A percentile compares a stretch with the other conserved stretches of the same genome.
Conservation (phyloP, 2,113 vertebrate species). For the Serinus canaria region DNA sequence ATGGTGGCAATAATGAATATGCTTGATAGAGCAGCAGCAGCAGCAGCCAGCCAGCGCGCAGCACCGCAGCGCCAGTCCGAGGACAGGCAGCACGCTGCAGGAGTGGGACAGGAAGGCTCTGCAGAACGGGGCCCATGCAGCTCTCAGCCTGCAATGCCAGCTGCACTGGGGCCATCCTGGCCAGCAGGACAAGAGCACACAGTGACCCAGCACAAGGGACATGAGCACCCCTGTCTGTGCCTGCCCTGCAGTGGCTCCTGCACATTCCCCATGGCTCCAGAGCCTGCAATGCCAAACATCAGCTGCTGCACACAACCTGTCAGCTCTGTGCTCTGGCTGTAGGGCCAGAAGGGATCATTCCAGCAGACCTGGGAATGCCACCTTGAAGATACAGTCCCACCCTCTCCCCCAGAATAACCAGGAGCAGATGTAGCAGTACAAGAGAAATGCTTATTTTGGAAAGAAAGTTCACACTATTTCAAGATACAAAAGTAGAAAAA, state of each 20-base stretch:
- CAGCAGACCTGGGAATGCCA: not conserved
- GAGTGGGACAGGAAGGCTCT: not conserved
- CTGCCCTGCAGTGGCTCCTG: not conserved
- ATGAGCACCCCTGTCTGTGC: accelerated
- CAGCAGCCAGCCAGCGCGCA: no score
- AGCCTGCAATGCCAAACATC: accelerated
- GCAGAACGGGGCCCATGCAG: accelerated
- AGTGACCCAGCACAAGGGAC: not conserved
- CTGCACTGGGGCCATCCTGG: not conserved
- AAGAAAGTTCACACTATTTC: not conserved
- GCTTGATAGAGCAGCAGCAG: not conserved
- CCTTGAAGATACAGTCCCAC: not conserved
- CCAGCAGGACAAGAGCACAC: accelerated
- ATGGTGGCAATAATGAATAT: not conserved
- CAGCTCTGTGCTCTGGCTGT: not conserved
- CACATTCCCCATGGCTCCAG: accelerated
- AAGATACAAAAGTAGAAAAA: not conserved
- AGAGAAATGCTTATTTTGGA: not conserved
- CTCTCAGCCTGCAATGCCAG: accelerated
- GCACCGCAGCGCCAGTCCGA: no score
- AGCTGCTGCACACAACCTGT: not conserved
- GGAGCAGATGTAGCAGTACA: not conserved
- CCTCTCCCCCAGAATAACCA: accelerated
- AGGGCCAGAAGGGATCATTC: not conserved
- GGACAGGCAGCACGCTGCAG: accelerated